These are phyloP conservation scores for Maniola jurtina DNA, from an alignment of 1,140 invertebrate genomes.

Conservation along the genomic window DNA sequence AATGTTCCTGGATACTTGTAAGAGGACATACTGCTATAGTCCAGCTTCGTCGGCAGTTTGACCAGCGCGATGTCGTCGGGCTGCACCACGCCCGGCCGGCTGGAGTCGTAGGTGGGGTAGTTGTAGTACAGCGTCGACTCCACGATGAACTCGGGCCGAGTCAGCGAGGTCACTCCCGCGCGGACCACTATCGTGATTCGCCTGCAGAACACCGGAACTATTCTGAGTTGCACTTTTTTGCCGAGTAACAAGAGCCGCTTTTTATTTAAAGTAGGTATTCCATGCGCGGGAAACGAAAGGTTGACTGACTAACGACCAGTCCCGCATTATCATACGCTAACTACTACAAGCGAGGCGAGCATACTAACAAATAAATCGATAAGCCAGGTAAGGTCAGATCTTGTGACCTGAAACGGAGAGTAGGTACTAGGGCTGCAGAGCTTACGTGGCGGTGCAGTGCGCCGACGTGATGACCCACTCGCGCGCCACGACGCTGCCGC, in stretches of 20 bases:
- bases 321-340: too few species aligned
- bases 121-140: constrained; percentile 55
- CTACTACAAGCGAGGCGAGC: too few species aligned
- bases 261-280: too few species aligned
- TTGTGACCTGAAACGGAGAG: too few species aligned
- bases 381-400: too few species aligned
- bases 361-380: too few species aligned
- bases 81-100: constrained; percentile 40
- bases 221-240: too few species aligned
- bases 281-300: too few species aligned
- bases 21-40: constrained; percentile 46
- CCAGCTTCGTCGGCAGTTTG: constrained; percentile 34
- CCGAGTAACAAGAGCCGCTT: too few species aligned
- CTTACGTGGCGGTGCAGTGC: constrained; percentile 79
- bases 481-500: constrained; percentile 79
- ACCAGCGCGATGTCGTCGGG: constrained; percentile 55
- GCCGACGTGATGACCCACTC: constrained; percentile 81
- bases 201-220: constrained; percentile 30
- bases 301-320: too few species aligned
- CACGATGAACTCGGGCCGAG: constrained; percentile 41
- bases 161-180: constrained; percentile 46
- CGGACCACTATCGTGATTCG: constrained; percentile 46
- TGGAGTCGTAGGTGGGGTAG: constrained; percentile 49
- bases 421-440: constrained; percentile 1
- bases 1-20: too few species aligned